phyloP scores from a whole-genome alignment of 2,797 vertebrate species.

The Lophotriccus pileatus region DNA sequence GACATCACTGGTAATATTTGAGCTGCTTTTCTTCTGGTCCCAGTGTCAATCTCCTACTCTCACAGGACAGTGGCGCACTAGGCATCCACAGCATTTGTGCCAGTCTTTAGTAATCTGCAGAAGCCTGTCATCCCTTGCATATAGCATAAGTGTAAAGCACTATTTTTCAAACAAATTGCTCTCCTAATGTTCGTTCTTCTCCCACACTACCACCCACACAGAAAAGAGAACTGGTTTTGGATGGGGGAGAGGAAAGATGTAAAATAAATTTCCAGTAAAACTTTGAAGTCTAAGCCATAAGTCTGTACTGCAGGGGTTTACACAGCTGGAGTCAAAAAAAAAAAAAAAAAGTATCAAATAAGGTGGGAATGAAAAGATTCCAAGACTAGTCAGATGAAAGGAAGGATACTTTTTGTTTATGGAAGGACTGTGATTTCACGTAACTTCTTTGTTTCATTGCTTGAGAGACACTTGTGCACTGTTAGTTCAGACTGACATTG shows the following conservation, averaged over 20 bases:
- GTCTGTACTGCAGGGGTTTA: not conserved
- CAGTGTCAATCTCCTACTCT: not conserved
- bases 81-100: not conserved
- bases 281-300: not conserved
- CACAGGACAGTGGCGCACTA: accelerated
- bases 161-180: not conserved
- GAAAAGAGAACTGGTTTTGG: not conserved
- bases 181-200: not conserved
- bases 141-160: not conserved
- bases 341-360: not conserved
- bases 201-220: not conserved
- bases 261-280: not conserved
- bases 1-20: not conserved
- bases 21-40: not conserved
- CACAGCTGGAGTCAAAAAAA: not conserved
- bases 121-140: not conserved
- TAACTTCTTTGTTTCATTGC: not conserved
- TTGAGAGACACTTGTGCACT: not conserved
- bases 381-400: not conserved
- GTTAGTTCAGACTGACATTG: not conserved
- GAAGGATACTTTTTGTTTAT: not conserved
- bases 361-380: not conserved
- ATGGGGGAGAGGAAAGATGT: not conserved
- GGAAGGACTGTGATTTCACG: not conserved
- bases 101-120: not conserved